phyloP scores from a whole-genome alignment of 2,888 invertebrate genomes.

The Tolmerus cingulatus region DNA sequence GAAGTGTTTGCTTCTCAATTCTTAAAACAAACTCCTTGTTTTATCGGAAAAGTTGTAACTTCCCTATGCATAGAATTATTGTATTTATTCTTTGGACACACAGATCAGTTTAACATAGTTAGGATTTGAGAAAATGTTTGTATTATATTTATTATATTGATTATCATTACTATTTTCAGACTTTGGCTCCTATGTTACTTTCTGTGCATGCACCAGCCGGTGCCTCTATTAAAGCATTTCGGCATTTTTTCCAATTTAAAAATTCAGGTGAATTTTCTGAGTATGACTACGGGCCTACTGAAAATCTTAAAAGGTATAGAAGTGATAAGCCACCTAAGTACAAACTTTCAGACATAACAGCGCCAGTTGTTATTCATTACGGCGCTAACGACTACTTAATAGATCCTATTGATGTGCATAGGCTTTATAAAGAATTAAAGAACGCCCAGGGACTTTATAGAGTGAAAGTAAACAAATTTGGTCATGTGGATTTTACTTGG shows the following conservation, averaged over 20 bases:
- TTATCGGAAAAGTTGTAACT: neutral
- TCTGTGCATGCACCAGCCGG: slow-evolving; percentile 63
- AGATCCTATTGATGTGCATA: slow-evolving; percentile 67
- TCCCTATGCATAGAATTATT: neutral
- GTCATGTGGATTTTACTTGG: slow-evolving; percentile 69
- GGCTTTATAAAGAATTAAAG: slow-evolving; percentile 65
- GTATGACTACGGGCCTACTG: slow-evolving; percentile 62
- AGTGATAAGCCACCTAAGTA: slow-evolving; percentile 66
- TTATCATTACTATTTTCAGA: slow-evolving; percentile 52
- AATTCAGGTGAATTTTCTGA: slow-evolving; percentile 63
- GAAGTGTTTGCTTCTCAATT: neutral
- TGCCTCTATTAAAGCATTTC: slow-evolving; percentile 62
- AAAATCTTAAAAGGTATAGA: slow-evolving; percentile 66
- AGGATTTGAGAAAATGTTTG: neutral
- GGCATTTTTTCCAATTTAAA: slow-evolving; percentile 63
- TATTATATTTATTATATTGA: neutral
- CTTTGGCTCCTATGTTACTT: slow-evolving; percentile 63
- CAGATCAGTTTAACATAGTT: neutral
- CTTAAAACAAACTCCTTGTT: neutral
- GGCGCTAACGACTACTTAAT: slow-evolving; percentile 73
- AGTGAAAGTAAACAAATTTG: slow-evolving; percentile 67
- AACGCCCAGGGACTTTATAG: slow-evolving; percentile 67
- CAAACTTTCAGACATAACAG: slow-evolving; percentile 65
- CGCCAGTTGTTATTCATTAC: slow-evolving; percentile 68
- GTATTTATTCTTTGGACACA: neutral